Base-by-base conservation (phyloP, 2,113 vertebrate species). In the Nibea albiflora region DNA sequence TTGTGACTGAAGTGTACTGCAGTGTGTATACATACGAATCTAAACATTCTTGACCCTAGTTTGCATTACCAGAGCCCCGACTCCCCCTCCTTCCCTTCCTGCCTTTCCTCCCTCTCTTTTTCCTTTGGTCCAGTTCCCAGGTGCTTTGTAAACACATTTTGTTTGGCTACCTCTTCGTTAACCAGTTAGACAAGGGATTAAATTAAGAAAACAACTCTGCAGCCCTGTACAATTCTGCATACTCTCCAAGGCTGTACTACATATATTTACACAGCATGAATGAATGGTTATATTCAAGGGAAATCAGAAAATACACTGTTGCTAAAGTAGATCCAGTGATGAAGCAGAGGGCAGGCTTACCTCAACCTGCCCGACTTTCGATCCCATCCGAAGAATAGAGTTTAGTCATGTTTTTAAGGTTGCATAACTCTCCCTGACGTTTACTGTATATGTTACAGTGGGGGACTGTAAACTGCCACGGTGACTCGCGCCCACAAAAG, bases 71-170 rank as follows among this genome's bases (percentile, higher is more conserved):
- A 4, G 44, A 46, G 11, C 11, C 44, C 44, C 44, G 44, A 3
- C 44, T 3, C 2, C 14, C 24, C 15, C 15, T 9, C 24, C 56
- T 58, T 26, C 24, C 31, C 1, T 35, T 75, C 54, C 63, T 66
- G 26, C 47, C 44, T 53, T 42, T 44, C 28, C 28, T 24, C 16
- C n/a, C 16, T 20, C 28, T 3, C 15, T 8, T 39, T 42, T 62
- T 44, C 47, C 56, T 56, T 46, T 35, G 26, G 20, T 65, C 10
- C 46, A 17, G 11, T 67, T 61, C 44, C 28, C 70, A 67, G 62
- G 54, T 80, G 70, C 22, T 68, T 28, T 58, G 46, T 81, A 61
- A 74, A 68, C 69, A 61, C 42, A 31, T 66, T n/a, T 28, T 47
- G 17, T 44, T 16, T 20, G 47, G 10, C 24, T 49, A 46, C 17